A percentile compares a stretch with the other conserved stretches of the same genome.
These are phyloP conservation scores for Hermaeophaga mercurialis DNA, from an alignment of 2,888 invertebrate genomes.

Conservation along the genomic window DNA sequence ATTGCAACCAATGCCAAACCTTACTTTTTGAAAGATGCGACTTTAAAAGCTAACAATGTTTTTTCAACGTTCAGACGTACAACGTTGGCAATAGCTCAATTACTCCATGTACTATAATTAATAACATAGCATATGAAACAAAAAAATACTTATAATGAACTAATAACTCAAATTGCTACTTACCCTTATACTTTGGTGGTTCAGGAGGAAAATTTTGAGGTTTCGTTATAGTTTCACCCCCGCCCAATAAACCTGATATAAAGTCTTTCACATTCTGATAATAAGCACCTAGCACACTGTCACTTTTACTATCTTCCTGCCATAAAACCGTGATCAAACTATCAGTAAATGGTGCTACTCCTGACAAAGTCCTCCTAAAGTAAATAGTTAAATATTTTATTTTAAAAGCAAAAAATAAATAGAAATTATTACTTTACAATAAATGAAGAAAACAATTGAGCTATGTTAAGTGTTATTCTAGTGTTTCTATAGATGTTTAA, in stretches of 20 bases:
- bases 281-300: conserved; percentile 29
- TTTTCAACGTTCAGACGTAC: too few species aligned
- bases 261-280: conserved; percentile 40
- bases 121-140: background rate
- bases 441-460: too few species aligned
- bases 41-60: too few species aligned
- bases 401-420: too few species aligned
- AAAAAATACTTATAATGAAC: conserved; percentile 12
- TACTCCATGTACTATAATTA: too few species aligned
- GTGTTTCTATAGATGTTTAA: too few species aligned
- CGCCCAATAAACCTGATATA: conserved; percentile 31
- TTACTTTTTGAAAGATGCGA: too few species aligned
- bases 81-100: too few species aligned
- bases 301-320: conserved; percentile 62
- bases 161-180: background rate
- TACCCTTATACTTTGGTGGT: conserved; percentile 22
- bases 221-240: conserved; percentile 12
- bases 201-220: conserved; percentile 23
- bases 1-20: too few species aligned
- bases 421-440: too few species aligned
- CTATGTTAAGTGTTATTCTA: too few species aligned
- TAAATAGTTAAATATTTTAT: too few species aligned
- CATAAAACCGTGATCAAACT: conserved; percentile 67
- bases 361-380: conserved; percentile 59
- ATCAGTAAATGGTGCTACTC: conserved; percentile 57